Percentiles rank a stretch among this genome's conserved stretches.
Conservation (phyloP, 2,888 invertebrate genomes). For the Cotesia congregata region DNA sequence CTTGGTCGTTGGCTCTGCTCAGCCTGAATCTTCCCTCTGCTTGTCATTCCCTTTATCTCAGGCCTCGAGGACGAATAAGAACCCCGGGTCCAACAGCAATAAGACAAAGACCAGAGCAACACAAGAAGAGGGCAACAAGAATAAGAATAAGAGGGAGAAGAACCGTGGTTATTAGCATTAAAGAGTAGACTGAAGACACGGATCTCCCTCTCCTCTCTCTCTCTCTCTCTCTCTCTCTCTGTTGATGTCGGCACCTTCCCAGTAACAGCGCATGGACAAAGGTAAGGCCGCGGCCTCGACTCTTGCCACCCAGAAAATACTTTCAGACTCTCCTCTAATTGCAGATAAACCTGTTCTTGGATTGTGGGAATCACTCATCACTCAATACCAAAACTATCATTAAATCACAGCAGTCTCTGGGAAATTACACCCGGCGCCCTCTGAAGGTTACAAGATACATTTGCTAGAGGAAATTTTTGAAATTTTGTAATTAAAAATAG, state of each 20-base stretch:
- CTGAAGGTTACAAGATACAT: background rate
- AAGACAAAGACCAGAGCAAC: too few species aligned
- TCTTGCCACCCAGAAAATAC: slow-evolving; percentile 12
- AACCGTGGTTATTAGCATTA: slow-evolving; percentile 49
- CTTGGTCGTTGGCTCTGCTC: background rate
- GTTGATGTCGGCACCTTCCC: slow-evolving; percentile 36
- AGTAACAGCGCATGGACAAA: slow-evolving; percentile 13
- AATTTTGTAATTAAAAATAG: too few species aligned
- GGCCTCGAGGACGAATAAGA: slow-evolving; percentile 28
- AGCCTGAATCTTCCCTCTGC: slow-evolving; percentile 10
- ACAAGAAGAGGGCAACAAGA: slow-evolving; percentile 3
- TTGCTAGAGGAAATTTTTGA: background rate
- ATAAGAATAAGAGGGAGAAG: slow-evolving; percentile 13
- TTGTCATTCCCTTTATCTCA: slow-evolving; percentile 33
- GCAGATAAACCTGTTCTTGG: background rate
- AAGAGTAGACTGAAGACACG: slow-evolving; percentile 38
- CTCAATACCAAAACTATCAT: slow-evolving; percentile 10
- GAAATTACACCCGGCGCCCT: too few species aligned
- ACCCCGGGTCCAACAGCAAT: too few species aligned
- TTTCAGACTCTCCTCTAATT: background rate
- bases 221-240: slow-evolving; percentile 19
- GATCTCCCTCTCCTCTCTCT: slow-evolving; percentile 11
- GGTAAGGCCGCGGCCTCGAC: slow-evolving; percentile 40
- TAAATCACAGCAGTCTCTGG: slow-evolving; percentile 17
- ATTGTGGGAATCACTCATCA: slow-evolving; percentile 24